Evolutionary conservation across 2,888 invertebrate genomes (phyloP).

Genomic region (Apamea monoglypha): DNA sequence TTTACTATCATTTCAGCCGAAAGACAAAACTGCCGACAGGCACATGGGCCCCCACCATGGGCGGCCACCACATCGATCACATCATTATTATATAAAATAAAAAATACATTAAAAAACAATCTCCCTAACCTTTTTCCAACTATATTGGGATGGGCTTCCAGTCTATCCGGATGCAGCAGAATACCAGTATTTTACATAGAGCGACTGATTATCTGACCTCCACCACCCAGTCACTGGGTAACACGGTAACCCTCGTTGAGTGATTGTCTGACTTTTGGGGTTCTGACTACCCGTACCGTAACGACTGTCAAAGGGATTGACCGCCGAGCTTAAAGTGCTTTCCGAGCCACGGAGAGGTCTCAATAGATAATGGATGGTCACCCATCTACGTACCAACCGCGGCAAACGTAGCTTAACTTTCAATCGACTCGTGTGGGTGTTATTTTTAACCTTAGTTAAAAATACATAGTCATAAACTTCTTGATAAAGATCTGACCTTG

Average conservation of each 20-base stretch:
- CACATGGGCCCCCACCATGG: too few species aligned
- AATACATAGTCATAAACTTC: neutral
- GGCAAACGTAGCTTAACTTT: neutral
- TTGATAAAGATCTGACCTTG: conserved; percentile 1
- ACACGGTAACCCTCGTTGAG: too few species aligned
- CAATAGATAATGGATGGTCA: neutral
- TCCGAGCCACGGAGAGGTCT: neutral
- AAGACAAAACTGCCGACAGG: neutral
- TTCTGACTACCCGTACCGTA: neutral
- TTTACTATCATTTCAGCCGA: neutral
- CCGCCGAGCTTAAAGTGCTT: too few species aligned
- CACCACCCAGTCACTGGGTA: too few species aligned
- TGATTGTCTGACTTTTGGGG: neutral
- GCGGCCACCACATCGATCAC: too few species aligned
- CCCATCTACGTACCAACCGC: neutral
- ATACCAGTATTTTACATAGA: too few species aligned
- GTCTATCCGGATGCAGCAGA: too few species aligned
- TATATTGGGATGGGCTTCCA: too few species aligned
- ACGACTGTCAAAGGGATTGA: neutral
- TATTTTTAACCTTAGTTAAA: neutral
- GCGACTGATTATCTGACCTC: too few species aligned
- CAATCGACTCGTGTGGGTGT: neutral
- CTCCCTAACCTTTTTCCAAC: too few species aligned
- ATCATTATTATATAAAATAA: too few species aligned
- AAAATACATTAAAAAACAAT: too few species aligned